Percentiles rank a stretch among this genome's conserved stretches.
Evolutionary conservation across 2,113 vertebrate genomes (phyloP).

Genomic region (Podarcis raffonei): DNA sequence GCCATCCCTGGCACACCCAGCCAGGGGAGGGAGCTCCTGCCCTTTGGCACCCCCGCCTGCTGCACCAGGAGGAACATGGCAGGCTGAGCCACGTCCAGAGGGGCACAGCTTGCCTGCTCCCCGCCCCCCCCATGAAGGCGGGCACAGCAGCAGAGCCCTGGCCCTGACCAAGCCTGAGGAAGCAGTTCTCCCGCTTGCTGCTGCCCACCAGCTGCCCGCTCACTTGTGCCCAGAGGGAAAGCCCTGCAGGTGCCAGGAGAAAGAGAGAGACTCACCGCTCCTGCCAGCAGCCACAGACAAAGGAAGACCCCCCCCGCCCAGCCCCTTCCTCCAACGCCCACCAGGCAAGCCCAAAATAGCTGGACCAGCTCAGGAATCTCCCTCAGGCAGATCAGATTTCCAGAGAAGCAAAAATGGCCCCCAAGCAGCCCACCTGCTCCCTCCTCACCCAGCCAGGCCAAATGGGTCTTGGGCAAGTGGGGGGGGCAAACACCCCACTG

Average conservation of each 20-base stretch:
- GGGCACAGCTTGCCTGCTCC: no score
- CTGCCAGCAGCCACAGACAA: not conserved
- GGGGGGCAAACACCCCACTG: no score
- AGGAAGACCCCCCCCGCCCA: not conserved
- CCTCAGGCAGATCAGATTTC: conserved; percentile 24
- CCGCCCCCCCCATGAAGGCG: not conserved
- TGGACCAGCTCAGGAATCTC: conserved; percentile 56
- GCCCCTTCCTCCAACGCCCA: not conserved
- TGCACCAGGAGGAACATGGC: not conserved
- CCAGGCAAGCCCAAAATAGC: conserved; percentile 61
- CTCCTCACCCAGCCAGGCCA: not conserved
- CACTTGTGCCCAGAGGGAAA: not conserved
- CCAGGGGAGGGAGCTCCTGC: not conserved
- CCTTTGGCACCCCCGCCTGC: not conserved
- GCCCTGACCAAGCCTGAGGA: no score
- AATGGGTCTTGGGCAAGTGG: no score
- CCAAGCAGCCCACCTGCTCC: not conserved
- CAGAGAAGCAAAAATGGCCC: not conserved
- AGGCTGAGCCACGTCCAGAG: not conserved
- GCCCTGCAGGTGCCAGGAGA: not conserved
- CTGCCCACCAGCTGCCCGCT: not conserved
- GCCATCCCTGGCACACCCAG: not conserved
- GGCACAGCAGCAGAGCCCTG: not conserved
- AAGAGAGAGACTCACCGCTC: not conserved
- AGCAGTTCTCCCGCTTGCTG: no score